These are phyloP conservation scores for Siniperca undulata DNA, from an alignment of 2,797 vertebrate genomes.

Conservation along the genomic window DNA sequence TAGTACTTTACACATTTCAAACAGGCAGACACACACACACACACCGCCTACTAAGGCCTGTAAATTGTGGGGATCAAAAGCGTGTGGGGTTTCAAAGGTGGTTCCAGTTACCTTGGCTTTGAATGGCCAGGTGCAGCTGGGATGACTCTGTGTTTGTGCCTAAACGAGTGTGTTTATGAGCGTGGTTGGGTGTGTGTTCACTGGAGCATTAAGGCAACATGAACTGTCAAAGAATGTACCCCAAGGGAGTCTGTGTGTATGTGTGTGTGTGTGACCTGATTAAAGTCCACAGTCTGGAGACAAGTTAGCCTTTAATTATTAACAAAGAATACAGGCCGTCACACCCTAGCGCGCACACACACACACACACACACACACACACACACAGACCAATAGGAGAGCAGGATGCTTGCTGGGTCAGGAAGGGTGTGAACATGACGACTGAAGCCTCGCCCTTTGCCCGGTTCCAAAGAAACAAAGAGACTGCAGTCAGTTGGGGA, in stretches of 20 bases:
- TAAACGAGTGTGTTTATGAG: constrained; percentile 52
- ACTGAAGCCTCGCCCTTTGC: constrained; percentile 68
- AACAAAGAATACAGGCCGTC: constrained; percentile 74
- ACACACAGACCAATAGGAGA: constrained; percentile 57
- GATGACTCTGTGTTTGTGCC: constrained; percentile 60
- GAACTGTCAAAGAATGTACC: constrained; percentile 73
- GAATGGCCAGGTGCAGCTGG: constrained; percentile 69
- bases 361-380: constrained; percentile 22
- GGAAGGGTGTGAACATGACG: constrained; percentile 79
- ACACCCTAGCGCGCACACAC: constrained; percentile 30
- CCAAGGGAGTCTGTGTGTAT: constrained; percentile 50
- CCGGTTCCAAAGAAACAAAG: constrained; percentile 73
- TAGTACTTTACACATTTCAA: constrained; percentile 5
- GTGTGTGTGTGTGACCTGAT: constrained; percentile 66
- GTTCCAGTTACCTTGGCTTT: constrained; percentile 68
- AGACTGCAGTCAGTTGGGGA: constrained; percentile 61
- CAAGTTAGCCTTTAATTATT: constrained; percentile 82
- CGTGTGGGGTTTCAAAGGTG: constrained; percentile 64
- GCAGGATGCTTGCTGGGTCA: constrained; percentile 69
- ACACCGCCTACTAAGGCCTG: constrained; percentile 26
- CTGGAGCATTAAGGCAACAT: constrained; percentile 60
- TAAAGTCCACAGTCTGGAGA: constrained; percentile 79
- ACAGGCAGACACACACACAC: constrained; percentile 6
- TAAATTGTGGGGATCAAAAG: constrained; percentile 53
- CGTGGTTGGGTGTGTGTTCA: constrained; percentile 33